Evolutionary conservation across 2,888 invertebrate genomes (phyloP), one percentile per base, ranked within the genome.

Genomic region (Oegoconia quadripuncta): DNA sequence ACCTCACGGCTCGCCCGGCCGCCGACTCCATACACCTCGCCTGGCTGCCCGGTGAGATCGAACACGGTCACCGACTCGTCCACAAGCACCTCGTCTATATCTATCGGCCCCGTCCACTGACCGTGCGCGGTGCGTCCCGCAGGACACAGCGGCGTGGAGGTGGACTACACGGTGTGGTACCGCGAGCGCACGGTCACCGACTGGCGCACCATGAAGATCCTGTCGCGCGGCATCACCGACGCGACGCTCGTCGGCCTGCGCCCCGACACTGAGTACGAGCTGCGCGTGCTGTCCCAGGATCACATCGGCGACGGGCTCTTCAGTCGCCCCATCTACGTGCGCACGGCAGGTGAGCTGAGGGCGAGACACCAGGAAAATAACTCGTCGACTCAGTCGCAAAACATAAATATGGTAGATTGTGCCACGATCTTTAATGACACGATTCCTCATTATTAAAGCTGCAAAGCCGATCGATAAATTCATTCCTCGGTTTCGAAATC

Each of bases 271-370:
- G 92, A 93, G 64, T 97, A 97, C 77, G 97, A 97, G 79, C 92
- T 98, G 67, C 95, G 96, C 90, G 94, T 98, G 32, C 89, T 96
- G 33, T 93, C 96, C 54, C 93, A 95, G 72, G 97, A 97, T 75
- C 74, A 71, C 43, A 91, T 93, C 60, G 97, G 97, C 5, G 96
- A 97, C 60, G 97, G 97, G 15, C 92, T 96, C 82, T 96, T 96
- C 55, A 97, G 97, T 77, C 95, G 95, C 73, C 90, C 94, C 8
- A 88, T 96, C 18, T 90, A 91, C 55, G 91, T 93, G 38, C 90
- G 90, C 64, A 97, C 97, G n/a, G n/a, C n/a, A n/a, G n/a, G n/a
- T 8, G 8, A 20, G 5, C 5, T 4, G 4, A 6, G 8, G 8
- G 20, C 4, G 20, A 6, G 20, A 20, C 4, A 20, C 4, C 4